Conservation (phyloP, 2,888 invertebrate species). For the Tyria jacobaeae region DNA sequence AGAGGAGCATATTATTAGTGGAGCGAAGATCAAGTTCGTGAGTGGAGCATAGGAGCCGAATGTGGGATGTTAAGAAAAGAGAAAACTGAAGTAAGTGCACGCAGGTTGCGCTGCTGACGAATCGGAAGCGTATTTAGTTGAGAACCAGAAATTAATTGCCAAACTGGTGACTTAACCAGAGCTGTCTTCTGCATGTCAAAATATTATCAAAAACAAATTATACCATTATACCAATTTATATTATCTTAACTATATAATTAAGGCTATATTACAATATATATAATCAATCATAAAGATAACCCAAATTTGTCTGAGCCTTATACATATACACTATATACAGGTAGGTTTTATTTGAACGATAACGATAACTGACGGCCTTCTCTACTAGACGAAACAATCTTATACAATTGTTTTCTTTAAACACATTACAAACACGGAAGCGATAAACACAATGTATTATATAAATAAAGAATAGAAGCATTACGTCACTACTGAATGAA, state of each 20-base stretch:
- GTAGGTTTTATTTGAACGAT: slow-evolving; percentile 41
- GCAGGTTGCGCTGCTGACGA: too few relatives aligned
- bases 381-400: slow-evolving; percentile 30
- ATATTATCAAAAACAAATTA: background rate
- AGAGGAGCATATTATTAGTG: too few relatives aligned
- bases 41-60: too few relatives aligned
- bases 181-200: background rate
- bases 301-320: slow-evolving; percentile 27
- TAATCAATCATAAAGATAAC: slow-evolving; percentile 41
- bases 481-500: slow-evolving; percentile 13
- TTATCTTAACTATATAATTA: background rate
- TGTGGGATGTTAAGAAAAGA: too few relatives aligned
- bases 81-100: too few relatives aligned
- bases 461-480: slow-evolving; percentile 11
- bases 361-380: slow-evolving; percentile 42
- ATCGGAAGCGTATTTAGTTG: too few relatives aligned
- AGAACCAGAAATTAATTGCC: background rate
- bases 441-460: slow-evolving; percentile 14
- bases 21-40: too few relatives aligned
- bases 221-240: background rate
- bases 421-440: slow-evolving; percentile 11
- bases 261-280: slow-evolving; percentile 12
- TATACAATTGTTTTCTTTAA: slow-evolving; percentile 25
- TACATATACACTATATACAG: slow-evolving; percentile 28
- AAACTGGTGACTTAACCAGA: background rate